Base-by-base conservation (phyloP, 2,888 invertebrate species). In the Noctua fimbriata region DNA sequence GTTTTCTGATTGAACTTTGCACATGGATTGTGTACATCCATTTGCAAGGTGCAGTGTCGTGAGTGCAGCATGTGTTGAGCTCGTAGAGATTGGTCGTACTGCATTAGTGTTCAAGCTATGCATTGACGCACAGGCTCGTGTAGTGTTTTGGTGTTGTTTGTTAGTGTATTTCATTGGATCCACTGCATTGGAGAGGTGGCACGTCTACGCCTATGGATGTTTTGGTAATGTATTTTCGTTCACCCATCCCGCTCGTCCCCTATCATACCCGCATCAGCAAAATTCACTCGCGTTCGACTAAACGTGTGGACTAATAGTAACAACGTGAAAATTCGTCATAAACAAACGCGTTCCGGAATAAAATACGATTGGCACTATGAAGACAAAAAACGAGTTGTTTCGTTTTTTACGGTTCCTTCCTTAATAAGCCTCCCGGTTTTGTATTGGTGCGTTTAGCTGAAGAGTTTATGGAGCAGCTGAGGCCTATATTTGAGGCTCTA, bases 381-480 rank as follows among this genome's bases (percentile, higher is more conserved):
- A 96, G 94, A 91, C 89, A 65, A 92, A 93, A 93, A 92, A 87
- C 82, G 78, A 91, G 85, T 89, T 88, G 89, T 93, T 89, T 92
- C 89, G 93, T 90, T 91, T 87, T 92, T 86, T 89, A 91, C 90
- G 90, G 90, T 92, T 92, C 91, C 91, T 89, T 92, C 93, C 94
- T 92, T 95, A 96, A 95, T 95, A 91, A 94, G 94, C 92, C 92
- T 94, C 95, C 94, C 94, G 95, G 93, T 95, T 96, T 96, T 96
- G 93, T 94, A 96, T 96, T 96, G 93, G 92, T 95, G 91, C 95
- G 94, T 96, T 94, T 97, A 99, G 99, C 99, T 97, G 98, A 99
- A 97, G 99, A 99, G 98, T 98, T 99, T 97, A 98, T 99, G 98
- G 98, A 98, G 97, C 98, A 99, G 97, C 98, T 99, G 98, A 98